Percentiles rank a stretch among this genome's conserved stretches.
Conservation (phyloP, 2,113 vertebrate genomes). For the Murina feae region DNA sequence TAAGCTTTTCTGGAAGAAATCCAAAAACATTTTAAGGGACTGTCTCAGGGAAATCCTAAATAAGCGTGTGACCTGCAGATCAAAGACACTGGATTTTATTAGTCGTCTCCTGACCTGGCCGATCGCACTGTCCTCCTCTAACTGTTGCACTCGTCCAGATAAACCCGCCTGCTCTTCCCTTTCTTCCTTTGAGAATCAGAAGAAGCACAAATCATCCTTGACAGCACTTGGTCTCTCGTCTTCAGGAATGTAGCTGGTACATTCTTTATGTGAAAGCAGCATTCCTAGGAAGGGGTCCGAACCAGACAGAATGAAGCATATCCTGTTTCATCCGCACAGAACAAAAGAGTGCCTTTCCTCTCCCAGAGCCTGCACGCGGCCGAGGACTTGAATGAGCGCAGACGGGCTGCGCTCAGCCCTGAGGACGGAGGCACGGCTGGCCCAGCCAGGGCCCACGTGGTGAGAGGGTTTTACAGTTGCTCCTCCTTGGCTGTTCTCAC, state of each 20-base stretch:
- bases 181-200: constrained; percentile 18
- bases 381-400: background rate
- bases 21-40: constrained; percentile 39
- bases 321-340: constrained; percentile 60
- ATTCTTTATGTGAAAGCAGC: constrained; percentile 56
- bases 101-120: background rate
- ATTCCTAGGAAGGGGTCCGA: constrained; percentile 34
- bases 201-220: constrained; percentile 52
- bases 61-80: constrained; percentile 42
- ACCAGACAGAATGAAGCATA: constrained; percentile 8
- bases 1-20: constrained; percentile 56
- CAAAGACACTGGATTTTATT: constrained; percentile 62
- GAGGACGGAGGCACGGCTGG: background rate
- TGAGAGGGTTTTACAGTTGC: background rate
- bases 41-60: constrained; percentile 33
- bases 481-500: background rate
- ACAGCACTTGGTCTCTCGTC: constrained; percentile 58
- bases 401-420: background rate
- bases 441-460: background rate
- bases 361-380: background rate
- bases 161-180: constrained; percentile 5
- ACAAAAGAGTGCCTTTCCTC: constrained; percentile 36
- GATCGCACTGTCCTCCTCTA: background rate
- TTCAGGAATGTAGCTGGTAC: constrained; percentile 66
- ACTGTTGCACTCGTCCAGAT: background rate